Evolutionary conservation across 2,797 vertebrate species (phyloP).

Genomic region (Phrynocephalus guinanensis): DNA sequence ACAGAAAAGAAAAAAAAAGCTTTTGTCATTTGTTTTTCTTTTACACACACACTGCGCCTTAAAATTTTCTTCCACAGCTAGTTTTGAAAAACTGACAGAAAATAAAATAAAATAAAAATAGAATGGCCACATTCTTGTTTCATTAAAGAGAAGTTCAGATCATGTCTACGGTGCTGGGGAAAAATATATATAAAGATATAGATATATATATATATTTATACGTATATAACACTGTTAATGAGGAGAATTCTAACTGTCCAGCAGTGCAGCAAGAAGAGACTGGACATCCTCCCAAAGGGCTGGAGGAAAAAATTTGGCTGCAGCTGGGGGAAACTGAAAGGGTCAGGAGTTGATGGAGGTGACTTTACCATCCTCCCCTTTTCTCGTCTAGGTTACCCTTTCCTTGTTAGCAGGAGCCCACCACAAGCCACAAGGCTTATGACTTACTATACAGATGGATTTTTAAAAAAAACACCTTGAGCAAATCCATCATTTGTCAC

Average conservation of each 20-base stretch:
- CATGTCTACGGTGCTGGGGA: slow-evolving; percentile 81
- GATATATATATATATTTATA: slow-evolving; percentile 84
- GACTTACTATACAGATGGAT: background rate
- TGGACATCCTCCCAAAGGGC: slow-evolving; percentile 68
- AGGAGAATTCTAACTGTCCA: slow-evolving; percentile 80
- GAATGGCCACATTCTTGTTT: slow-evolving; percentile 77
- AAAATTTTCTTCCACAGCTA: slow-evolving; percentile 76
- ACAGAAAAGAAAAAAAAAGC: slow-evolving; percentile 65
- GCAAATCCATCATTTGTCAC: background rate
- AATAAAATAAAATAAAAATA: slow-evolving; percentile 60
- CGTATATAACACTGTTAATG: slow-evolving; percentile 85
- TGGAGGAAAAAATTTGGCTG: slow-evolving; percentile 70
- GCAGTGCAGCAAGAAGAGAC: slow-evolving; percentile 72
- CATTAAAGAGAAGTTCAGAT: slow-evolving; percentile 78
- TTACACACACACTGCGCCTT: slow-evolving; percentile 76
- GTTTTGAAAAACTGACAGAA: slow-evolving; percentile 74
- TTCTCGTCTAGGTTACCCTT: slow-evolving; percentile 37
- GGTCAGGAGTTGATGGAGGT: background rate
- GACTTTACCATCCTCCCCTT: slow-evolving; percentile 18
- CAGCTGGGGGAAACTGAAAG: slow-evolving; percentile 59
- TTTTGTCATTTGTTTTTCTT: slow-evolving; percentile 64
- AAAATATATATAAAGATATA: slow-evolving; percentile 83
- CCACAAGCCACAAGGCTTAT: background rate
- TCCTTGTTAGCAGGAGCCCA: slow-evolving; percentile 40
- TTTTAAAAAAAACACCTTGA: background rate